Conservation (phyloP, 1,140 invertebrate genomes). For the Dendrolimus kikuchii region DNA sequence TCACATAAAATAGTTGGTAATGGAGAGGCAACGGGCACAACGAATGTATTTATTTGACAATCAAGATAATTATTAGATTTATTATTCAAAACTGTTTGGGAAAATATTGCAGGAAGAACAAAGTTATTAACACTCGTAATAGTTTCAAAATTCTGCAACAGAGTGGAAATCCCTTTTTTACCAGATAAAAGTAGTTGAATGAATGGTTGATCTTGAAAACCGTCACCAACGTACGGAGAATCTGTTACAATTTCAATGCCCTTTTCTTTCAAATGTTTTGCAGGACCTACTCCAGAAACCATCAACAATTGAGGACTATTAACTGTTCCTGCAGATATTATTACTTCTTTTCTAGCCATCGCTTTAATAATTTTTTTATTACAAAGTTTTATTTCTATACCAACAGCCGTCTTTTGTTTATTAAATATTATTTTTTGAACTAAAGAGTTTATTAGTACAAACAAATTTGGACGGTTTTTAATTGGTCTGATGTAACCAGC, state of each 20-base stretch:
- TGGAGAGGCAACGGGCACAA: too few relatives aligned
- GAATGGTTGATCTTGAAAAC: conserved; percentile 82
- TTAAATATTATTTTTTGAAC: conserved; percentile 79
- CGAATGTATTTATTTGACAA: too few relatives aligned
- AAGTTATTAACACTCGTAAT: conserved; percentile 82
- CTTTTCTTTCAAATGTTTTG: conserved; percentile 35
- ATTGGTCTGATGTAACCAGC: conserved; percentile 86
- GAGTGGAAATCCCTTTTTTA: conserved; percentile 77
- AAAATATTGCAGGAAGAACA: conserved; percentile 60
- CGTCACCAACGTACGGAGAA: conserved; percentile 77
- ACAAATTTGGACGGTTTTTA: conserved; percentile 80
- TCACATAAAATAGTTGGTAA: too few relatives aligned
- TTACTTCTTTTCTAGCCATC: conserved; percentile 60
- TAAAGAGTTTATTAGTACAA: conserved; percentile 80
- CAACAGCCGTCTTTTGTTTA: conserved; percentile 68
- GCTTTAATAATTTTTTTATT: conserved; percentile 18
- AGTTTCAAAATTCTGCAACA: conserved; percentile 68
- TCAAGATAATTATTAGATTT: too few relatives aligned
- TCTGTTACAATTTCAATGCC: conserved; percentile 67
- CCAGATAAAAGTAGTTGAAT: conserved; percentile 60
- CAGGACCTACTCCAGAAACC: conserved; percentile 47
- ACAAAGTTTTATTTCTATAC: conserved; percentile 55
- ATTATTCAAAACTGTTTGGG: too few relatives aligned
- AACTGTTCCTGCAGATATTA: conserved; percentile 67
- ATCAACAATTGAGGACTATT: conserved; percentile 62